phyloP scores from a whole-genome alignment of 2,113 vertebrate genomes.

The Planiliza haematocheilus region DNA sequence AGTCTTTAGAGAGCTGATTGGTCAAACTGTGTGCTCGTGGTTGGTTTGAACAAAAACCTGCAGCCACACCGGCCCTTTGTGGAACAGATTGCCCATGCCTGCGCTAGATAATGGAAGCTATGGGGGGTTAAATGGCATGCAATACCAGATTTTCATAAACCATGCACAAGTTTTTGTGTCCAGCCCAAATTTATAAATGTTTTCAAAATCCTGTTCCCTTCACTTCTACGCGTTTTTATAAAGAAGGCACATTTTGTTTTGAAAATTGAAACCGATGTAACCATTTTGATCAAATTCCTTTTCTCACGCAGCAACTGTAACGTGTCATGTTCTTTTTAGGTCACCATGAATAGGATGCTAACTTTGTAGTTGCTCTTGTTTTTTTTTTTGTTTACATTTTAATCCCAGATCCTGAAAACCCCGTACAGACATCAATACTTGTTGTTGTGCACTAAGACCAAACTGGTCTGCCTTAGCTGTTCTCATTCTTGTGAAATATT shows the following conservation, averaged over 20 bases:
- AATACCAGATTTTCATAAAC: slow-evolving; percentile 14
- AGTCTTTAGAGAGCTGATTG: no score
- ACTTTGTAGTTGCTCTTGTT: not conserved
- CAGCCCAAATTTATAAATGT: slow-evolving; percentile 12
- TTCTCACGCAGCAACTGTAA: not conserved
- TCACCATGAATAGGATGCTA: not conserved
- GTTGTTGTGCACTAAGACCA: slow-evolving; percentile 54
- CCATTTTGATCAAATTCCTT: not conserved
- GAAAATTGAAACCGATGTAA: not conserved
- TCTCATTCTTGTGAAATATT: slow-evolving; percentile 46
- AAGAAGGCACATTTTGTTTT: slow-evolving; percentile 4
- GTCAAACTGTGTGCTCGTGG: no score
- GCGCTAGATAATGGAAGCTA: no score
- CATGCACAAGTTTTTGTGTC: slow-evolving; percentile 6
- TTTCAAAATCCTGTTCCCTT: slow-evolving; percentile 35
- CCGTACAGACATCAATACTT: slow-evolving; percentile 1
- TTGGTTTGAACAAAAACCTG: no score
- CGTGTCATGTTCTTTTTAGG: not conserved
- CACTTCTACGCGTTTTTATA: slow-evolving; percentile 41
- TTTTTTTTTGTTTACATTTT: not conserved
- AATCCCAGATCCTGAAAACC: not conserved
- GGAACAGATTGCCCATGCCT: no score
- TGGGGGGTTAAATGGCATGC: slow-evolving; percentile 7
- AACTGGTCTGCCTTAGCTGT: slow-evolving; percentile 62
- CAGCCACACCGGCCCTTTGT: no score